Conservation (phyloP, 1,140 invertebrate species). For the Zaprionus ghesquierei region DNA sequence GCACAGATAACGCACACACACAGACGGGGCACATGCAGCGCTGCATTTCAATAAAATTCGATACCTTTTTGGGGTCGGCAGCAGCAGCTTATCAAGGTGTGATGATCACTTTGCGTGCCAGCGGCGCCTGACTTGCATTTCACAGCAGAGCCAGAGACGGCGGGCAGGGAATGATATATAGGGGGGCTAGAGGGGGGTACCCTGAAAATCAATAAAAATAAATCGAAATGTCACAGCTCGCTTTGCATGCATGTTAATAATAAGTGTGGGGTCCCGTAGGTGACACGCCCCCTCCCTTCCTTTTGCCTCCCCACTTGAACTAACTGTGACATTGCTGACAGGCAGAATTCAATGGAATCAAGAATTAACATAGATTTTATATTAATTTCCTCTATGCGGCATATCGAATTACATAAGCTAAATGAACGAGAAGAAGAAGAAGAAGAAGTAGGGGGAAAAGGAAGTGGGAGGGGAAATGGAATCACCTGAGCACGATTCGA, state of each 20-base stretch:
- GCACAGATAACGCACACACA: constrained; percentile 70
- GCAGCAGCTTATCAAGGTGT: constrained; percentile 68
- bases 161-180: constrained; percentile 5
- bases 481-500: constrained; percentile 49
- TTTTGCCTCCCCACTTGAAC: background rate
- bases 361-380: background rate
- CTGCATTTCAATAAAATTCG: constrained; percentile 80
- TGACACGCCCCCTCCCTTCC: background rate
- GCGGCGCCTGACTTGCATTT: constrained; percentile 80
- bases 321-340: constrained; percentile 70
- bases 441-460: background rate
- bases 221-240: constrained; percentile 73
- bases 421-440: too few relatives aligned
- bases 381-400: background rate
- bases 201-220: constrained; percentile 73
- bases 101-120: constrained; percentile 79
- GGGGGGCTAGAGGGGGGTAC: background rate
- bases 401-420: background rate
- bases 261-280: constrained; percentile 75
- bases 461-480: background rate
- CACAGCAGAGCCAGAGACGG: constrained; percentile 19
- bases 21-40: constrained; percentile 27
- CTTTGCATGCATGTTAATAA: constrained; percentile 50
- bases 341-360: constrained; percentile 27
- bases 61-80: constrained; percentile 57